Percentiles rank a stretch among this genome's conserved stretches.
Evolutionary conservation across 2,888 invertebrate genomes (phyloP).

Genomic region (Lithophane ornitopus): DNA sequence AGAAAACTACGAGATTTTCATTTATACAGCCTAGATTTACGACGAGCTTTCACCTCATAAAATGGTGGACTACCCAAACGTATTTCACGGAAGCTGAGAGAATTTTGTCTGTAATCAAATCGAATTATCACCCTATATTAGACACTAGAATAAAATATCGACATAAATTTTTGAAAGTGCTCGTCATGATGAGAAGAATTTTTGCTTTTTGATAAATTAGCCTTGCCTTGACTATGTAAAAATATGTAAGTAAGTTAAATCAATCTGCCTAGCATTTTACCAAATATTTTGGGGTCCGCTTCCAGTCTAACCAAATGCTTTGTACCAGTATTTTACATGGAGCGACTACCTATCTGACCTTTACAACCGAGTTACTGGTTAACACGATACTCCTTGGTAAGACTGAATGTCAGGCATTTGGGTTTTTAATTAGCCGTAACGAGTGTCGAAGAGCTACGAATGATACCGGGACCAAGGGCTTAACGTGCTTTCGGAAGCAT

Average conservation of each 20-base stretch:
- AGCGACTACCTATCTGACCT: no score
- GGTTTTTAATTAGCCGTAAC: not conserved
- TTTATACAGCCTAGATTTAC: conserved; percentile 16
- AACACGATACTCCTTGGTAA: no score
- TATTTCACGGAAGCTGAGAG: not conserved
- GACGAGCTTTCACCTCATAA: conserved; percentile 4
- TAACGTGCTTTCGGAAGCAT: not conserved
- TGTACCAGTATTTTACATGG: not conserved
- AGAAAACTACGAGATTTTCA: not conserved
- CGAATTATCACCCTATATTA: conserved; percentile 1
- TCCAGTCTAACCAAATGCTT: no score
- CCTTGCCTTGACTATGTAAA: not conserved
- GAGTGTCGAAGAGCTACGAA: not conserved
- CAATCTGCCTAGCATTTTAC: no score
- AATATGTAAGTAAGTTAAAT: not conserved
- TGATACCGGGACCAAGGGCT: no score
- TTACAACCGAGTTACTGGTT: no score
- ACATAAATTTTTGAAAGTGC: not conserved
- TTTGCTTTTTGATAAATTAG: not conserved
- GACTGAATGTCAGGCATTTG: not conserved
- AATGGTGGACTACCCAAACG: not conserved
- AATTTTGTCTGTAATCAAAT: conserved; percentile 10
- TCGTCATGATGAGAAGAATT: not conserved
- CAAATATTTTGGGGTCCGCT: not conserved
- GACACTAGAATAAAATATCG: not conserved